These are phyloP conservation scores for Antheraea yamamai DNA, from an alignment of 2,888 invertebrate genomes.

Conservation along the genomic window DNA sequence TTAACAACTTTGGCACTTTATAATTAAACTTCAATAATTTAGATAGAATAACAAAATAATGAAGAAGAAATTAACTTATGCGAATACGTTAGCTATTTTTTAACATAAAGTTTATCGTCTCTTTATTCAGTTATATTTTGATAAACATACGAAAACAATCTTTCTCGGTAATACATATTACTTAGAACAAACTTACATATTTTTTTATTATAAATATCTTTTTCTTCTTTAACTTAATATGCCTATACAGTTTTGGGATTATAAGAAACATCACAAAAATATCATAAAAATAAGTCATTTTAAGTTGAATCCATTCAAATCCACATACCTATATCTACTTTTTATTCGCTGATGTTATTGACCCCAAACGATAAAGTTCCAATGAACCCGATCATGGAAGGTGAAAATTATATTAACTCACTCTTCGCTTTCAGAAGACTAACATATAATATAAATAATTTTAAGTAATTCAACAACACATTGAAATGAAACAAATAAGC, in stretches of 20 bases:
- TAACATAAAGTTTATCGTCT: neutral
- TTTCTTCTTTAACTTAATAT: too few relatives aligned
- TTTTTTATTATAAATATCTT: too few relatives aligned
- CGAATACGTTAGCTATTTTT: slow-evolving; percentile 3
- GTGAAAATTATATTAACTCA: neutral
- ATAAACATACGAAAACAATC: neutral
- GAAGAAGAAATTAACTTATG: neutral
- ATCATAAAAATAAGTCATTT: too few relatives aligned
- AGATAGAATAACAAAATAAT: neutral
- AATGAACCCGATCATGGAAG: neutral
- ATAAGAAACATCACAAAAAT: too few relatives aligned
- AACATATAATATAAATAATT: neutral
- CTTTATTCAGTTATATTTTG: neutral
- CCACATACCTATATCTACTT: neutral
- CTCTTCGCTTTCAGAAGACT: neutral
- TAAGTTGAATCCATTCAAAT: too few relatives aligned
- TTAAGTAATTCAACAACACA: neutral
- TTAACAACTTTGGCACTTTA: neutral
- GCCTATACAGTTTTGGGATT: too few relatives aligned
- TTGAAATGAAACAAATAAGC: slow-evolving; percentile 25
- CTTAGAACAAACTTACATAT: too few relatives aligned
- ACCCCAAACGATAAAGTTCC: neutral
- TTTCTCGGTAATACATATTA: neutral
- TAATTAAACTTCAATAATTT: neutral
- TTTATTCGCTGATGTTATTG: neutral